Evolutionary conservation across 2,888 invertebrate species (phyloP), one percentile per base, ranked within the genome.

Genomic region (Microctonus aethiopoides): DNA sequence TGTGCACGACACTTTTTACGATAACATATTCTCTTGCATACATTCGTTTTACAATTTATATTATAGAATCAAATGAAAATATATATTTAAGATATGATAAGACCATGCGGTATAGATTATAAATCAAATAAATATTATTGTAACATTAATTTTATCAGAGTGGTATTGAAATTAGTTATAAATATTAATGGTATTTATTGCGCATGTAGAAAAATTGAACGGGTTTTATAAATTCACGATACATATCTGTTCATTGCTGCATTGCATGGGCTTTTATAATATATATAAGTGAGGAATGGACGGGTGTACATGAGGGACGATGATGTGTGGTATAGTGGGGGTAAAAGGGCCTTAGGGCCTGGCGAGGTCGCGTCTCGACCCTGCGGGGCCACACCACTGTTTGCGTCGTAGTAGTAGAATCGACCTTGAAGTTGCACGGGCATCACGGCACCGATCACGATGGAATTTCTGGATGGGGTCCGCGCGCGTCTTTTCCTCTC

Each of bases 371-470:
- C 81, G 80, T 76, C 82, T 84, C 85, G 83, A 83, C 81, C 81
- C 84, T 85, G 83, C 80, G 74, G 80, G 80, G 77, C n/a, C n/a
- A n/a, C 74, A 72, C 72, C 74, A 79, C 81, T 81, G 79, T 80
- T 80, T 81, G 78, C 76, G 80, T 76, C 76, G 81, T 75, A 74
- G 83, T 84, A 83, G 84, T 84, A 86, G 81, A 84, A 82, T 82
- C 86, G 86, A 86, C 86, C 86, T 86, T 86, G 86, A 85, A 66
- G 83, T 84, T 83, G 83, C 84, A 71, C 74, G 72, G 73, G 81
- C 83, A 83, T 83, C 83, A 84, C 83, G 71, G 71, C 69, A 61
- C 68, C 84, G 82, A 82, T 85, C 84, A 83, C 83, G 83, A 81
- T 85, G 86, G 85, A 86, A 86, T 86, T 84, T 85, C 83, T 85